Conservation (phyloP, 2,797 vertebrate species). For the Cirrhinus mrigala region DNA sequence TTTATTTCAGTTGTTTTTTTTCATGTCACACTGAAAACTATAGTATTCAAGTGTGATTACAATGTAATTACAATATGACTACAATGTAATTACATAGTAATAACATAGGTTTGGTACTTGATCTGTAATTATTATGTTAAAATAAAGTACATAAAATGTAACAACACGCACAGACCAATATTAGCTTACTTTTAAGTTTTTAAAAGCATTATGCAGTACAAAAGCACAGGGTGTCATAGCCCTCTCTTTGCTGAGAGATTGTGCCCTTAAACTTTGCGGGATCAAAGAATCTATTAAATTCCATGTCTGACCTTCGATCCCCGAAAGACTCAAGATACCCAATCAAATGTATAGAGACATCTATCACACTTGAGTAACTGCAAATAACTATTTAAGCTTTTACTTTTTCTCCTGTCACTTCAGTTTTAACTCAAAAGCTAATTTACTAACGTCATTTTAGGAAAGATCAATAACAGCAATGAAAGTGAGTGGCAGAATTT, state of each 20-base stretch:
- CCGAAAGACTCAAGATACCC: not conserved
- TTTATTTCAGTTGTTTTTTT: not conserved
- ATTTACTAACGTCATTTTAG: slow-evolving; percentile 71
- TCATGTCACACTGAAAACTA: not conserved
- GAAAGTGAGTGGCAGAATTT: slow-evolving; percentile 42
- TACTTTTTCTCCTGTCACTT: slow-evolving; percentile 72
- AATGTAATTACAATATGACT: not conserved
- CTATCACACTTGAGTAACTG: slow-evolving; percentile 58
- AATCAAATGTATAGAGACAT: slow-evolving; percentile 62
- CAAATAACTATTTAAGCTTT: slow-evolving; percentile 75
- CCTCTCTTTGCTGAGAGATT: not conserved
- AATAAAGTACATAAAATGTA: not conserved
- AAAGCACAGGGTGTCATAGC: not conserved
- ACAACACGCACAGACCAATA: not conserved
- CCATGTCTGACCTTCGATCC: slow-evolving; percentile 21
- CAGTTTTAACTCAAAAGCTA: slow-evolving; percentile 75
- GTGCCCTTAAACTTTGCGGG: slow-evolving; percentile 2
- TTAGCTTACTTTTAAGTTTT: not conserved
- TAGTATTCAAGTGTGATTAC: not conserved
- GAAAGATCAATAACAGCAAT: slow-evolving; percentile 69
- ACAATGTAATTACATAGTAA: not conserved
- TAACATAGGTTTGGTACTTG: not conserved
- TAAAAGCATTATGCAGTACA: not conserved
- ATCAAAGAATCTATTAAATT: slow-evolving; percentile 17
- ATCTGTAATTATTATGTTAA: not conserved